A percentile compares a stretch with the other conserved stretches of the same genome.
Evolutionary conservation across 2,113 vertebrate species (phyloP).

Genomic region (Saguinus imperator): DNA sequence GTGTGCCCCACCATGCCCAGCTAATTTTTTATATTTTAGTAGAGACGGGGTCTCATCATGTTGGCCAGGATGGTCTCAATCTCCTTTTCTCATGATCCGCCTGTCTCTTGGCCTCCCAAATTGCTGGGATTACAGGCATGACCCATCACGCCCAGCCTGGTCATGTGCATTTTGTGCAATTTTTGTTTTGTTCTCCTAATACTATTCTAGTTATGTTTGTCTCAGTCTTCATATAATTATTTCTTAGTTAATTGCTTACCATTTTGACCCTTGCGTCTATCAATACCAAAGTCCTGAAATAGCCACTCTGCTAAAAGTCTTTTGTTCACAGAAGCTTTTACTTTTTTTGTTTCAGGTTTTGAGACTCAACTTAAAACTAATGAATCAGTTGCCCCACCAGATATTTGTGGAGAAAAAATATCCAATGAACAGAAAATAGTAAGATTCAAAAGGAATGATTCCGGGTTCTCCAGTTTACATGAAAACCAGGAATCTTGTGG

Average conservation of each 20-base stretch:
- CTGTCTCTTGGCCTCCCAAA: too few relatives aligned
- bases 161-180: neutral
- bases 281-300: neutral
- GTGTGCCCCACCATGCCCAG: too few relatives aligned
- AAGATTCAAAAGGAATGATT: constrained; percentile 31
- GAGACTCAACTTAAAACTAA: constrained; percentile 8
- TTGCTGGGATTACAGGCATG: too few relatives aligned
- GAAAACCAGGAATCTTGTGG: neutral
- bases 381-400: neutral
- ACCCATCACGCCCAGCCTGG: neutral
- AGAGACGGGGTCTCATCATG: too few relatives aligned
- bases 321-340: neutral
- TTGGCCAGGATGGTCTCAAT: too few relatives aligned
- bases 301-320: neutral
- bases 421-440: constrained; percentile 21
- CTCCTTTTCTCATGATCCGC: too few relatives aligned
- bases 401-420: neutral
- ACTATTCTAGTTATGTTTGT: neutral
- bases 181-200: neutral
- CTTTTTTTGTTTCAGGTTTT: constrained; percentile 55
- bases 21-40: too few relatives aligned
- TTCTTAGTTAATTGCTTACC: neutral
- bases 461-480: constrained; percentile 1
- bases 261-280: neutral
- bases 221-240: neutral